A percentile compares a stretch with the other conserved stretches of the same genome.
Evolutionary conservation across 2,113 vertebrate genomes (phyloP).

Genomic region (Geothlypis trichas): DNA sequence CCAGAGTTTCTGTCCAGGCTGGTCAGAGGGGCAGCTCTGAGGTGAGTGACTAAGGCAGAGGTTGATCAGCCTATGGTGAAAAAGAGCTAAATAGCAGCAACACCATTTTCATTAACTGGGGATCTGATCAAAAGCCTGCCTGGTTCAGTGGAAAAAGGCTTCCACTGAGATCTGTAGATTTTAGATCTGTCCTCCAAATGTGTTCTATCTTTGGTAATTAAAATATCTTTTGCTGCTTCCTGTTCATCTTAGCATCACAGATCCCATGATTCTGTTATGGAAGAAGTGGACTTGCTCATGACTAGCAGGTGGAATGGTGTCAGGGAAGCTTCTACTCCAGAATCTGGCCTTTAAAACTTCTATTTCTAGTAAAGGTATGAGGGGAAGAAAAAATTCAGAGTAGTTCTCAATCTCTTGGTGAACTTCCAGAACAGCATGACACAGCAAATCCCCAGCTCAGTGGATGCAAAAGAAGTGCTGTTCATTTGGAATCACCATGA

Average conservation of each 20-base stretch:
- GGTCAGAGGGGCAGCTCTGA: not conserved
- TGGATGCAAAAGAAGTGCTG: not conserved
- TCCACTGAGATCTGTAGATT: not conserved
- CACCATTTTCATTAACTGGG: not conserved
- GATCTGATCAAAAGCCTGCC: not conserved
- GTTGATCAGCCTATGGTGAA: fast-evolving
- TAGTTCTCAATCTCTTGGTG: not conserved
- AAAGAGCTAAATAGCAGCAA: not conserved
- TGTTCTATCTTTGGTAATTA: not conserved
- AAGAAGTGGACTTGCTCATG: not conserved
- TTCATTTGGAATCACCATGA: not conserved
- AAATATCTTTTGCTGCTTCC: not conserved
- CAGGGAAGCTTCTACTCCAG: not conserved
- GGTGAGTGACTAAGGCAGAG: fast-evolving
- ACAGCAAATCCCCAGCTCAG: not conserved
- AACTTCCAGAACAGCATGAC: constrained; percentile 14
- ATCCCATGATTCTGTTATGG: fast-evolving
- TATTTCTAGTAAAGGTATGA: not conserved
- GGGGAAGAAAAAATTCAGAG: not conserved
- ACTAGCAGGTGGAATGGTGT: not conserved
- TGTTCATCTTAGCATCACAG: not conserved
- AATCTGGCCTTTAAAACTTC: not conserved
- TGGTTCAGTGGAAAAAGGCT: not conserved
- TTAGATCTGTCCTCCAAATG: not conserved
- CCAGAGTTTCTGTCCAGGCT: not conserved